Evolutionary conservation across 2,888 invertebrate genomes (phyloP).

Genomic region (Epistrophella euchroma): DNA sequence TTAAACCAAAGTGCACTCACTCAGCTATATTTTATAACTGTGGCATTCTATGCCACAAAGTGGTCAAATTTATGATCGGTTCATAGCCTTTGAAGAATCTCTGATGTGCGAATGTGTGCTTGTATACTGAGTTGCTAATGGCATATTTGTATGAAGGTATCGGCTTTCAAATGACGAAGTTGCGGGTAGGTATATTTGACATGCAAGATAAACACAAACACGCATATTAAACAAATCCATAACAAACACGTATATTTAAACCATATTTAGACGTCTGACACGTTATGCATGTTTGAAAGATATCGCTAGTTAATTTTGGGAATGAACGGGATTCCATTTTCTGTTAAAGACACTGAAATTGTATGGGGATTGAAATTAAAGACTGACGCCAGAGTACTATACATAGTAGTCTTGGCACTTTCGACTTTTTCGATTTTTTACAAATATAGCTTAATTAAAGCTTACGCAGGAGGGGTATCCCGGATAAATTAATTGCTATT

Average conservation of each 20-base stretch:
- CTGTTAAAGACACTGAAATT: background rate
- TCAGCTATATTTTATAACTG: slow-evolving; percentile 73
- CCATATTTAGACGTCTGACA: slow-evolving; percentile 1
- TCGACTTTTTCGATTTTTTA: too few species aligned
- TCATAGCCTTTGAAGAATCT: slow-evolving; percentile 69
- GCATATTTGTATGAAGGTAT: slow-evolving; percentile 1
- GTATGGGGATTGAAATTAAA: background rate
- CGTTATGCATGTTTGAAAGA: background rate
- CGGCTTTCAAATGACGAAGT: background rate
- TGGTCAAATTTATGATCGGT: slow-evolving; percentile 75
- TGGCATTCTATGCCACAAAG: slow-evolving; percentile 72
- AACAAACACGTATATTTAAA: slow-evolving; percentile 3
- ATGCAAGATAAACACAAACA: background rate
- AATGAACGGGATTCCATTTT: background rate
- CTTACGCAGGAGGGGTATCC: too few species aligned
- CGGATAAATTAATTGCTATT: too few species aligned
- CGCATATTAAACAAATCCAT: background rate
- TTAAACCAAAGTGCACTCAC: slow-evolving; percentile 72
- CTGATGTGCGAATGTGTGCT: slow-evolving; percentile 13
- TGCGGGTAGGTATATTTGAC: background rate
- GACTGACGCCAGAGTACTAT: too few species aligned
- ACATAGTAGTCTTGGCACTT: too few species aligned
- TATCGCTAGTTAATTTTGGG: background rate
- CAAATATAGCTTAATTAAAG: too few species aligned
- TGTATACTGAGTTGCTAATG: slow-evolving; percentile 6